Evolutionary conservation across 2,113 vertebrate species (phyloP).

Genomic region (Xiphorhynchus elegans): DNA sequence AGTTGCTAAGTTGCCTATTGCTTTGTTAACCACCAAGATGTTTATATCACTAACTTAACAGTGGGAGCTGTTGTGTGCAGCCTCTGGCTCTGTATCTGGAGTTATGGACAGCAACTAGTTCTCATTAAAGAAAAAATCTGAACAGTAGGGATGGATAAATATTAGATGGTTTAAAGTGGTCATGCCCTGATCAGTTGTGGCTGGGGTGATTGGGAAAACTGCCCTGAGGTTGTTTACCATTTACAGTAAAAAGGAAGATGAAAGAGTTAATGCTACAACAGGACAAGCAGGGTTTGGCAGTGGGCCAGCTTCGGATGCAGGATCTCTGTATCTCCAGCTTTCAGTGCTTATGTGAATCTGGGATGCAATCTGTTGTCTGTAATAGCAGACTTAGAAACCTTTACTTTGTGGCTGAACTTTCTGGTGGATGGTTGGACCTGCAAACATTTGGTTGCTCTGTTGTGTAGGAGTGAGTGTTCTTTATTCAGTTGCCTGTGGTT

Average conservation of each 20-base stretch:
- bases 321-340: neutral
- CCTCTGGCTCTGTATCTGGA: neutral
- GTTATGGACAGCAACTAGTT: neutral
- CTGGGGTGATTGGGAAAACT: neutral
- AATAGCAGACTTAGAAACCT: neutral
- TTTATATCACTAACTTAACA: neutral
- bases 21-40: neutral
- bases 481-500: accelerated
- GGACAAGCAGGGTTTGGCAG: neutral
- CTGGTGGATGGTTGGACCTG: neutral
- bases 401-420: neutral
- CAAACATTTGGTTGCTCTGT: neutral
- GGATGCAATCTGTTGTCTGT: neutral
- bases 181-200: neutral
- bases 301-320: neutral
- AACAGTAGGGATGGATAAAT: neutral
- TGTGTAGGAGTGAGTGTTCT: neutral
- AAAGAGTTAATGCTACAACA: neutral
- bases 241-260: neutral
- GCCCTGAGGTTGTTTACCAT: neutral
- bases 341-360: neutral
- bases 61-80: neutral
- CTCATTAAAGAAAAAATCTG: neutral
- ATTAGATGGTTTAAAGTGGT: neutral
- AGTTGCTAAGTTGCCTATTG: neutral